Conservation (phyloP, 2,888 invertebrate genomes). For the Chironomus riparius region DNA sequence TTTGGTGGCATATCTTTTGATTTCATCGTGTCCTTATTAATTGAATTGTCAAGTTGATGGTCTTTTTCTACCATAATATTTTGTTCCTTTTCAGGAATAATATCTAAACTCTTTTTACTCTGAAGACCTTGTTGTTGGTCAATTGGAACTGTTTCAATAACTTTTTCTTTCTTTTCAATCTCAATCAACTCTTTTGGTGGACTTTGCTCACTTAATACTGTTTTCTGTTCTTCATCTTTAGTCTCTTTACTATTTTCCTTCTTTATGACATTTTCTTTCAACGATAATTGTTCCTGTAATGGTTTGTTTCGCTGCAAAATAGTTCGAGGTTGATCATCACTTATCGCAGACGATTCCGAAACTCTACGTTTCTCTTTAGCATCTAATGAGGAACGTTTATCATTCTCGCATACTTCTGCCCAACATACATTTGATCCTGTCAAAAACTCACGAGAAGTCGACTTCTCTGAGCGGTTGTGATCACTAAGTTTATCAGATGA, state of each 20-base stretch:
- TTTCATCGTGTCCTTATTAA: not conserved
- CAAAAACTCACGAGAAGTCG: conserved; percentile 30
- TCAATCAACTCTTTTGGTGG: not conserved
- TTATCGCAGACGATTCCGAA: conserved; percentile 24
- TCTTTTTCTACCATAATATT: not conserved
- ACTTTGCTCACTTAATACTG: conserved; percentile 25
- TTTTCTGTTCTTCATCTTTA: conserved; percentile 15
- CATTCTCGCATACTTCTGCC: conserved; percentile 26
- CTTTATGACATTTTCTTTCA: conserved; percentile 29
- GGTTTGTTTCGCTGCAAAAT: conserved; percentile 37
- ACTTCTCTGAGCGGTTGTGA: conserved; percentile 30
- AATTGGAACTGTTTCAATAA: conserved; percentile 3
- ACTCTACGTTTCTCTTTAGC: conserved; percentile 1
- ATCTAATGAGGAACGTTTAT: not conserved
- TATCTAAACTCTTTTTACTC: conserved; percentile 19
- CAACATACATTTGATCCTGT: conserved; percentile 18
- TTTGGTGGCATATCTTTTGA: not conserved
- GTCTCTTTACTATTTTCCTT: conserved; percentile 25
- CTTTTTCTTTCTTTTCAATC: conserved; percentile 4
- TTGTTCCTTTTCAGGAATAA: conserved; percentile 21
- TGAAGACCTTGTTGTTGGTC: not conserved
- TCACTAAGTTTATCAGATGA: conserved; percentile 34
- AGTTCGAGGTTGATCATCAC: conserved; percentile 40
- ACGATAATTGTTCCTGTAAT: conserved; percentile 13
- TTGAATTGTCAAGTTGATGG: not conserved